Conservation (phyloP, 64 coral and sea anemone genomes). For the Cladopsammia gracilis region DNA sequence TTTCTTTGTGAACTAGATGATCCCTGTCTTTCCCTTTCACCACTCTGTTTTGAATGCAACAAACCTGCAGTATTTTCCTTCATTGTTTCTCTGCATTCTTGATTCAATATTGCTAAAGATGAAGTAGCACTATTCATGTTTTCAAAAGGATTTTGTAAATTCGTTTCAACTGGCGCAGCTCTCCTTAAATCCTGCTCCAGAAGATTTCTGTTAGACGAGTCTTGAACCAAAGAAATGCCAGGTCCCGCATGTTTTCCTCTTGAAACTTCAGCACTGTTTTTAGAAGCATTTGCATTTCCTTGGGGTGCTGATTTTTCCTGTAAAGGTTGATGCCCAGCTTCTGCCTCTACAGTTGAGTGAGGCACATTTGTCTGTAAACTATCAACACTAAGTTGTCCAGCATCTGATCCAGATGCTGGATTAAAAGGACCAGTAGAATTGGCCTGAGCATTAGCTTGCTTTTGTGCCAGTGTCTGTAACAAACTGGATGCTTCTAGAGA, state of each 20-base stretch:
- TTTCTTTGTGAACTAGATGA: neutral
- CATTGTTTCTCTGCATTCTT: neutral
- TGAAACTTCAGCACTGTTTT: neutral
- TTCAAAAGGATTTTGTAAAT: neutral
- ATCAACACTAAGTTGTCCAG: neutral
- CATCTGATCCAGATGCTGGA: neutral
- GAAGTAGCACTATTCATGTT: neutral
- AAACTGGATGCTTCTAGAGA: neutral
- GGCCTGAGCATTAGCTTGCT: neutral
- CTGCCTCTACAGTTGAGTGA: neutral
- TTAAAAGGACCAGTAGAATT: neutral
- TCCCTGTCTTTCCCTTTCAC: neutral
- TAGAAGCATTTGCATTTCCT: neutral
- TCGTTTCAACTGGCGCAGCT: neutral
- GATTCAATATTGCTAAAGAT: neutral
- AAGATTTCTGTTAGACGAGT: neutral
- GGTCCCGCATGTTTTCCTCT: neutral
- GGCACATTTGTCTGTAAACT: neutral
- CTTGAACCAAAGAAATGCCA: neutral
- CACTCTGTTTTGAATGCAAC: neutral
- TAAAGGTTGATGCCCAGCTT: neutral
- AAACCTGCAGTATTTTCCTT: neutral
- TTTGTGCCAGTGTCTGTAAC: conserved; percentile 4
- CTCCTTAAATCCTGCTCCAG: neutral
- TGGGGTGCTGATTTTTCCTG: neutral